A percentile compares a stretch with the other conserved stretches of the same genome.
These are phyloP conservation scores for Sebastes goodei DNA, from an alignment of 2,797 vertebrate species.

Conservation along the genomic window DNA sequence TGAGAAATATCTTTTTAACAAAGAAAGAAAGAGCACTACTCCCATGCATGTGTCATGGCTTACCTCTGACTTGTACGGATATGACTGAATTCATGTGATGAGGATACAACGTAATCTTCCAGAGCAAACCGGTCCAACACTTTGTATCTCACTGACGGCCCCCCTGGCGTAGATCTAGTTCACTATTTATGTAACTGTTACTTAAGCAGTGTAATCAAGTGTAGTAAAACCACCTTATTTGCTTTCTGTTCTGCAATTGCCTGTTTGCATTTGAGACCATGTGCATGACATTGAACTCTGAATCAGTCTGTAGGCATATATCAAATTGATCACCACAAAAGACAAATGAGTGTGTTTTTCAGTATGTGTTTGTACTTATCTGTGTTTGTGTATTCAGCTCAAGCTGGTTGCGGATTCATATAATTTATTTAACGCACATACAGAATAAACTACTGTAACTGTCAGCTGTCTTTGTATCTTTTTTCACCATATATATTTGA, in stretches of 20 bases:
- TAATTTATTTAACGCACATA: conserved; percentile 77
- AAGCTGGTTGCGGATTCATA: conserved; percentile 63
- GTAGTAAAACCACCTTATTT: conserved; percentile 55
- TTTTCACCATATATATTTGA: not conserved
- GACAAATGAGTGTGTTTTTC: conserved; percentile 50
- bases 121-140: conserved; percentile 34
- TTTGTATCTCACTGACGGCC: conserved; percentile 56
- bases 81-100: conserved; percentile 44
- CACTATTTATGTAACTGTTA: conserved; percentile 73
- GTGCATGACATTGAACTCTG: conserved; percentile 64
- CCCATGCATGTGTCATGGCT: conserved; percentile 72
- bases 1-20: conserved; percentile 39
- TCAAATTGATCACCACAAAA: conserved; percentile 29
- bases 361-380: conserved; percentile 57
- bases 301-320: conserved; percentile 32
- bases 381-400: conserved; percentile 39
- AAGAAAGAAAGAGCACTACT: conserved; percentile 41
- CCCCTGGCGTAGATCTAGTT: conserved; percentile 63
- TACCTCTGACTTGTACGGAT: conserved; percentile 49
- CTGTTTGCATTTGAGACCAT: conserved; percentile 60
- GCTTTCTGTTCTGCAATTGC: conserved; percentile 57
- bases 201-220: conserved; percentile 69
- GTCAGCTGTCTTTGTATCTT: conserved; percentile 15
- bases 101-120: conserved; percentile 39
- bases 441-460: conserved; percentile 75